Evolutionary conservation across 2,113 vertebrate species (phyloP).

Genomic region (Chlamydotis undulata): DNA sequence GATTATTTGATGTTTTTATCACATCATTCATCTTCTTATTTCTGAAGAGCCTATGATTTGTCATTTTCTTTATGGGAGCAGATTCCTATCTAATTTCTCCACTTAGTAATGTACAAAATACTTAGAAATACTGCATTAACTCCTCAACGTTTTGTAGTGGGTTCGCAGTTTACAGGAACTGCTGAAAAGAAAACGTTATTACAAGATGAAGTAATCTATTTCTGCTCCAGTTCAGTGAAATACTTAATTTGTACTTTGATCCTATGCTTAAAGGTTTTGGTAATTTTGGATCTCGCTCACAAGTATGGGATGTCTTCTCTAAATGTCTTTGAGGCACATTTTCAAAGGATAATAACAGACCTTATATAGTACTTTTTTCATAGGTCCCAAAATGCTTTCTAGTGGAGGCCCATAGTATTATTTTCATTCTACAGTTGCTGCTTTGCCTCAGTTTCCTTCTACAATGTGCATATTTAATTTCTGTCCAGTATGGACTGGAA

Average conservation of each 20-base stretch:
- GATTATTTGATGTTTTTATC: neutral
- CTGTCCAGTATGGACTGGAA: neutral
- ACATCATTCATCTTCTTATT: neutral
- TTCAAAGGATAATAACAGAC: neutral
- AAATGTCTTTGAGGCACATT: neutral
- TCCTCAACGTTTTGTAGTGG: neutral
- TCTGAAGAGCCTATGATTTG: neutral
- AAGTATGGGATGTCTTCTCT: neutral
- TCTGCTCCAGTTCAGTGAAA: neutral
- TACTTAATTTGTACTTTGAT: slow-evolving; percentile 20
- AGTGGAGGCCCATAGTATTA: neutral
- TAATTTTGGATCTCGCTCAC: slow-evolving; percentile 13
- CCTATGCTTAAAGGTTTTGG: neutral
- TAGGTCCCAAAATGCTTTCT: neutral
- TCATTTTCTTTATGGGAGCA: neutral
- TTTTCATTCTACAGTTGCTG: neutral
- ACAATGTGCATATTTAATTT: neutral
- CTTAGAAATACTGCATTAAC: neutral
- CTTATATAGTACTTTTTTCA: neutral
- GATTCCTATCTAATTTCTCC: neutral
- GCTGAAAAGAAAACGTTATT: slow-evolving; percentile 26
- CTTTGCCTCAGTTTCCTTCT: neutral
- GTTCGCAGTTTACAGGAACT: neutral
- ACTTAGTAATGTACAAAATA: neutral
- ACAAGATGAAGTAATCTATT: neutral